Percentiles rank a stretch among this genome's conserved stretches.
Evolutionary conservation across 2,113 vertebrate genomes (phyloP).

Genomic region (Aleadryas rufinucha): DNA sequence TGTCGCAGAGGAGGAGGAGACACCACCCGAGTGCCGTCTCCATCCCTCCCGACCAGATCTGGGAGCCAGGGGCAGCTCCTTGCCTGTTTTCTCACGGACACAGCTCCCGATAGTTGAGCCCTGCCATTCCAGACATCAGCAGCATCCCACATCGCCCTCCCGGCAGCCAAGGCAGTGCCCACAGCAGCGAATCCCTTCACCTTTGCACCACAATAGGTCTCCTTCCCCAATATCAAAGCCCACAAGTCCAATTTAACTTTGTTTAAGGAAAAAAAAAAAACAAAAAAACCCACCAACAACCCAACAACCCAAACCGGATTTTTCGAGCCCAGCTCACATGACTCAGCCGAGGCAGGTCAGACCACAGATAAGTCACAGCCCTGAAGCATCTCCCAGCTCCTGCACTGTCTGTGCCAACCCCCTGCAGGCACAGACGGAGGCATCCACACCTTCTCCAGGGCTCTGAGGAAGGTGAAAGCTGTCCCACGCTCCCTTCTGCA

Average conservation of each 20-base stretch:
- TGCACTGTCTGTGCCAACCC: not conserved
- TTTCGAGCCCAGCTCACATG: not conserved
- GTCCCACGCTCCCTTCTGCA: not conserved
- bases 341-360: not conserved
- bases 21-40: not conserved
- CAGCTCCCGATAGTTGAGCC: fast-evolving
- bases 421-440: not conserved
- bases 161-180: not conserved
- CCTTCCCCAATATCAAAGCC: not conserved
- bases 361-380: not conserved
- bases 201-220: not conserved
- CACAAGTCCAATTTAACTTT: fast-evolving
- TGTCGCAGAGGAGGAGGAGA: not conserved
- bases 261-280: not conserved
- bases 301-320: not conserved
- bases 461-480: not conserved
- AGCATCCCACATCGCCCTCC: not conserved
- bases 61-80: not conserved
- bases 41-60: not conserved
- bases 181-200: not conserved
- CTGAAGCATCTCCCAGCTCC: not conserved
- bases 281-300: not conserved
- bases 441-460: not conserved
- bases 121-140: fast-evolving
- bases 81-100: not conserved